These are phyloP conservation scores for Phodopus roborovskii DNA, from an alignment of 2,113 vertebrate genomes.

Conservation along the genomic window DNA sequence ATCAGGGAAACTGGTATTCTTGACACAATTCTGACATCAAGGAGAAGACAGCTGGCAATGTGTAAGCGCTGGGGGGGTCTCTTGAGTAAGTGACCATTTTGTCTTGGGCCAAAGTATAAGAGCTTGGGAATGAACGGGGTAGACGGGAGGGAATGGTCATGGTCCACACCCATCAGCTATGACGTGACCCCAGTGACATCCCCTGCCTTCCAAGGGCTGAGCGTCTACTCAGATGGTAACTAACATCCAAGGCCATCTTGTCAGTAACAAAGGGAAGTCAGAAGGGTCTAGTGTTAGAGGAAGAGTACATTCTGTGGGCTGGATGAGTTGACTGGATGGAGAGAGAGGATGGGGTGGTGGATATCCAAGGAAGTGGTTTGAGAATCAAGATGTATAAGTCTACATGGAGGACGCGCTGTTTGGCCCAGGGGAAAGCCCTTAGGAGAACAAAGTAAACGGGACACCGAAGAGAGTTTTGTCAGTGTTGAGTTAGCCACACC, in stretches of 20 bases:
- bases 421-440: background rate
- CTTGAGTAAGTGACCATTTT: background rate
- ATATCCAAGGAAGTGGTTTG: background rate
- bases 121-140: background rate
- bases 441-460: background rate
- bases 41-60: background rate
- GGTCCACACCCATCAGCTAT: too few relatives aligned
- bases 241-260: background rate
- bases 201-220: background rate
- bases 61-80: background rate
- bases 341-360: background rate
- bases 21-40: constrained; percentile 51
- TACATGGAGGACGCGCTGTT: background rate
- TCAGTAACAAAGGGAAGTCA: background rate
- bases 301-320: background rate
- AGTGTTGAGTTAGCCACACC: background rate
- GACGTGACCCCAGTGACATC: background rate
- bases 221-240: background rate
- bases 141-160: background rate
- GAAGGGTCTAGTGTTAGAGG: background rate
- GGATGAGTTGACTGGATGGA: background rate
- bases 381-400: background rate
- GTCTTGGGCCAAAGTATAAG: background rate
- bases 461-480: background rate
- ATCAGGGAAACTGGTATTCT: constrained; percentile 47